Percentiles rank a stretch among this genome's conserved stretches.
Evolutionary conservation across 2,888 invertebrate genomes (phyloP).

Genomic region (Tachystola acroxantha): DNA sequence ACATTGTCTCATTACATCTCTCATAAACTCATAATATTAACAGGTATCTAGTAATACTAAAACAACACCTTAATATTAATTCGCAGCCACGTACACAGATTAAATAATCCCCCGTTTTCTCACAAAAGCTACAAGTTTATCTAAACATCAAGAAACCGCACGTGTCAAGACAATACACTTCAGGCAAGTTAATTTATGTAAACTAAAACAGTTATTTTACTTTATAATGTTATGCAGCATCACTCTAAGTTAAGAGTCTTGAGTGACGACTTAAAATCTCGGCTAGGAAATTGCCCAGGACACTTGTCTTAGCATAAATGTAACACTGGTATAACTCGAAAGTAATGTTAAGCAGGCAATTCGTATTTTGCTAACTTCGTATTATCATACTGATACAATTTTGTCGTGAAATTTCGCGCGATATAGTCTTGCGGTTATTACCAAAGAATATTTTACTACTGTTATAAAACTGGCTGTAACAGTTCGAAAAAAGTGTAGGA

Average conservation of each 20-base stretch:
- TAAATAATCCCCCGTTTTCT: too few species aligned
- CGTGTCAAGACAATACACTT: too few species aligned
- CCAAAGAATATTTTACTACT: too few species aligned
- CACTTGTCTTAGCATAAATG: conserved; percentile 53
- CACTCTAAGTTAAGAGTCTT: conserved; percentile 28
- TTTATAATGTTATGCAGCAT: conserved; percentile 19
- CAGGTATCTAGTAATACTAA: too few species aligned
- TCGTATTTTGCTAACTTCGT: conserved; percentile 42
- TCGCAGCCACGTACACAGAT: too few species aligned
- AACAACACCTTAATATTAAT: too few species aligned
- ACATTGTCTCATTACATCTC: too few species aligned
- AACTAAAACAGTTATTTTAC: conserved; percentile 10
- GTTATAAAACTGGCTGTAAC: too few species aligned
- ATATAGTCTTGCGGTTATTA: too few species aligned
- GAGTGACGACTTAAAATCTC: conserved; percentile 45
- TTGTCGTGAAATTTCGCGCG: conserved; percentile 1
- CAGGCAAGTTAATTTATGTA: conserved; percentile 3
- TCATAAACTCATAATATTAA: too few species aligned
- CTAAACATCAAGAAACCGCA: neutral
- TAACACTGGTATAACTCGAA: conserved; percentile 33
- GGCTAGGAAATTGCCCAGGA: conserved; percentile 31
- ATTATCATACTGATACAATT: conserved; percentile 12
- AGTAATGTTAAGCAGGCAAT: conserved; percentile 41
- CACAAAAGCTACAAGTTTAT: too few species aligned
- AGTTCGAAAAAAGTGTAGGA: too few species aligned